Base-by-base conservation (phyloP, 2,113 vertebrate species). In the Benitochromis conjunctus region DNA sequence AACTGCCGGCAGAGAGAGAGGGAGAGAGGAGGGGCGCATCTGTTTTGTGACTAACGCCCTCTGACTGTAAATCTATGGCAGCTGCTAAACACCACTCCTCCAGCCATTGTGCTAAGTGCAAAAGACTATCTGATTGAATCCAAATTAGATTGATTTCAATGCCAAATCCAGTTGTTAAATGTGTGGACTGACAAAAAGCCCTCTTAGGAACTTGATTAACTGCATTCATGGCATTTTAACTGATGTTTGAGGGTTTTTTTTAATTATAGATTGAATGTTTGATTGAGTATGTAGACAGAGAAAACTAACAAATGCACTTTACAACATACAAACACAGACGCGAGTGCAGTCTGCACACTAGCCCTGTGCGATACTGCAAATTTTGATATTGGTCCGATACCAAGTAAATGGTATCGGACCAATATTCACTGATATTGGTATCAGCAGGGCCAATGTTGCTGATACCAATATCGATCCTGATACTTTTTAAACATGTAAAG, bases 41-140 rank as follows among this genome's bases (percentile, higher is more conserved):
- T 91, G 82, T 91, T 88, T 60, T 60, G 89, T 80, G 91, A 87
- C 92, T 78, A 66, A 85, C 86, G 18, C 89, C 54, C 31, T 81
- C 54, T 85, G 91, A 93, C 92, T 92, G 82, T 92, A 90, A 93
- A 93, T 93, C 92, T 80, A 94, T 93, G 89, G 79, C 56, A n/a
- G 76, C 81, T 71, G 66, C 84, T 88, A 82, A 91, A 89, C 82
- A 38, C 82, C 84, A 78, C 91, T 91, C 62, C 13, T 81, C 81
- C 62, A 48, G 21, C 60, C 81, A 55, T 62, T 62, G 58, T 69
- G 57, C 83, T 54, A 86, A 89, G 84, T 86, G 86, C 78, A 84
- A 84, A 86, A 86, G 90, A 81, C 90, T 90, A 92, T 94, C 93
- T 86, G 93, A 90, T 64, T 87, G 90, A 88, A 93, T 92, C 66